phyloP scores from a whole-genome alignment of 1,140 invertebrate species.

The Sogatella furcifera region DNA sequence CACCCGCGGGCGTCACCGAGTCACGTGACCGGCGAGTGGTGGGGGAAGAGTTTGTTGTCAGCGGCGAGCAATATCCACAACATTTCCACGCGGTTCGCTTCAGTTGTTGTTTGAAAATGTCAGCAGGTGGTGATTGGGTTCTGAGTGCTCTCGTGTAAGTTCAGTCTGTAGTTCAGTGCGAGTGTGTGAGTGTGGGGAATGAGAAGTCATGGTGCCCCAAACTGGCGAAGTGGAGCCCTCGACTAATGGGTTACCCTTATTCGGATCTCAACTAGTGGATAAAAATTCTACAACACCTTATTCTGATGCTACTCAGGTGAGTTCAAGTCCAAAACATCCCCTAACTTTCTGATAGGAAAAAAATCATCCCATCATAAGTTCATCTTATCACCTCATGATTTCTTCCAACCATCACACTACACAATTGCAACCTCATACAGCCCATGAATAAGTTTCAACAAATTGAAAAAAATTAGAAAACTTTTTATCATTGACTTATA shows the following conservation, averaged over 20 bases:
- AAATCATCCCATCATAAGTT: too few relatives aligned
- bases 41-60: neutral
- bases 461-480: too few relatives aligned
- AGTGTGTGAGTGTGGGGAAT: constrained; percentile 1
- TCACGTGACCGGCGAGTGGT: neutral
- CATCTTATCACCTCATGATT: too few relatives aligned
- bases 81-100: constrained; percentile 3
- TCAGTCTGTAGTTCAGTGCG: neutral
- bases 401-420: too few relatives aligned
- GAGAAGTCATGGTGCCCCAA: constrained; percentile 43
- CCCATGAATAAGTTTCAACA: too few relatives aligned
- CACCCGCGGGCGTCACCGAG: neutral
- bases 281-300: constrained; percentile 88
- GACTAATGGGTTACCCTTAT: constrained; percentile 39
- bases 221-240: constrained; percentile 40
- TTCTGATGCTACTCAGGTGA: constrained; percentile 91
- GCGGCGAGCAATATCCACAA: constrained; percentile 1
- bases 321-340: constrained; percentile 17
- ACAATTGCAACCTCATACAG: too few relatives aligned
- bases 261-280: constrained; percentile 77
- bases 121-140: neutral
- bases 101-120: neutral
- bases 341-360: too few relatives aligned
- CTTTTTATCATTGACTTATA: too few relatives aligned
- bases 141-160: constrained; percentile 1